Conservation (phyloP, 2,113 vertebrate genomes). For the Odobenus rosmarus region DNA sequence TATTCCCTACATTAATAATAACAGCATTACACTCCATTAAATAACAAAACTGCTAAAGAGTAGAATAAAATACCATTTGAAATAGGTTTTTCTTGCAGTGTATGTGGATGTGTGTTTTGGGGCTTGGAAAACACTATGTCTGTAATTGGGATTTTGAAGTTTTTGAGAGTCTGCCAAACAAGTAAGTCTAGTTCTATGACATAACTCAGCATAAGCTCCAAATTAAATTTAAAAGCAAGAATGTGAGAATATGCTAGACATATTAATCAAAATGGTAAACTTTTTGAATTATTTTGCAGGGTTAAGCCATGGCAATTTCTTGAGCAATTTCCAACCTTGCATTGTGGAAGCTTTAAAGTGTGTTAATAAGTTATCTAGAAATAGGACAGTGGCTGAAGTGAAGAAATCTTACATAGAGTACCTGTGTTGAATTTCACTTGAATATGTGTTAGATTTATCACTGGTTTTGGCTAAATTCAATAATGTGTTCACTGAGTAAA, state of each 20-base stretch:
- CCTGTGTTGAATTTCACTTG: not conserved
- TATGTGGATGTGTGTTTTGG: not conserved
- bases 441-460: not conserved
- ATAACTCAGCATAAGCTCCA: not conserved
- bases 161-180: slow-evolving; percentile 1
- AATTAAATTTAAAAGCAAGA: slow-evolving; percentile 43
- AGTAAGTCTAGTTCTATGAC: not conserved
- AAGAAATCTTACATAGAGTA: not conserved
- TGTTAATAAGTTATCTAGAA: not conserved
- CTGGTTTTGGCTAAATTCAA: slow-evolving; percentile 35
- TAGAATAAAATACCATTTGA: not conserved
- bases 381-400: not conserved
- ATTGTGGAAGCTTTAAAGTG: not conserved
- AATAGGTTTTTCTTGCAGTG: not conserved
- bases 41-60: not conserved
- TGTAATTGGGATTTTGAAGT: not conserved
- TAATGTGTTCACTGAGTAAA: slow-evolving; percentile 36
- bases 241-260: not conserved
- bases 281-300: not conserved
- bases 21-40: not conserved
- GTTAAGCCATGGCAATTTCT: not conserved
- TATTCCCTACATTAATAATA: not conserved
- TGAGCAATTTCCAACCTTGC: not conserved
- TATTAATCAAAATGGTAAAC: not conserved
- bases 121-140: not conserved